Evolutionary conservation across 1,140 invertebrate species (phyloP), one percentile per base, ranked within the genome.

Genomic region (Neodiprion virginianus): DNA sequence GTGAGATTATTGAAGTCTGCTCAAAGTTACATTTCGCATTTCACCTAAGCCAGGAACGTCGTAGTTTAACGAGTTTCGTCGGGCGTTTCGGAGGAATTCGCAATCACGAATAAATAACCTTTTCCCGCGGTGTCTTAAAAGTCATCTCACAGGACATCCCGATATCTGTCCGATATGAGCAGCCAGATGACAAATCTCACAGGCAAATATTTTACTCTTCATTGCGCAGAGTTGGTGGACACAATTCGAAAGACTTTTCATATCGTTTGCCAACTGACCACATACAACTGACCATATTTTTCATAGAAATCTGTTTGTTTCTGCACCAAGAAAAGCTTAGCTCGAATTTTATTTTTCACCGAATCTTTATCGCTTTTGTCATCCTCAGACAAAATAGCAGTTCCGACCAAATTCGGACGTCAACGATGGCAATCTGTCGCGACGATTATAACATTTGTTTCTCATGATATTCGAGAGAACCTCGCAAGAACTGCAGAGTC

Each of bases 341-440:
- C 28, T 40, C 28, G 28, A 40, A 40, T 4, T 40, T 40, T 40
- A 1, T 14, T 61, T 17, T 61, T 61, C 8, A 40, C 28, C 28
- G 28, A 3, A 40, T 40, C 28, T 61, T 8, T 61, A 8, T 7
- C 53, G 4, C n/a, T 61, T 61, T 17, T 8, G 4, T 0, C n/a
- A 12, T 61, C 53, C n/a, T 8, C 53, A 61, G 53, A 61, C n/a
- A 61, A 8, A 61, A 17, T 8, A 61, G n/a, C 28, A 40, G 28
- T 40, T 40, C 28, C 11, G 53, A 61, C 53, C 0, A 14, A 14
- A 17, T 61, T 12, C 53, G n/a, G 53, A 61, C 53, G n/a, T 61
- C n/a, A 61, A 61, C 53, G 53, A 61, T 61, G 53, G 53, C 53
- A 14, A 61, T 61, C 53, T 61, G n/a, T 8, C 53, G 53, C 53